Evolutionary conservation across 2,888 invertebrate genomes (phyloP), one percentile per base, ranked within the genome.

Genomic region (Smittia sp.): DNA sequence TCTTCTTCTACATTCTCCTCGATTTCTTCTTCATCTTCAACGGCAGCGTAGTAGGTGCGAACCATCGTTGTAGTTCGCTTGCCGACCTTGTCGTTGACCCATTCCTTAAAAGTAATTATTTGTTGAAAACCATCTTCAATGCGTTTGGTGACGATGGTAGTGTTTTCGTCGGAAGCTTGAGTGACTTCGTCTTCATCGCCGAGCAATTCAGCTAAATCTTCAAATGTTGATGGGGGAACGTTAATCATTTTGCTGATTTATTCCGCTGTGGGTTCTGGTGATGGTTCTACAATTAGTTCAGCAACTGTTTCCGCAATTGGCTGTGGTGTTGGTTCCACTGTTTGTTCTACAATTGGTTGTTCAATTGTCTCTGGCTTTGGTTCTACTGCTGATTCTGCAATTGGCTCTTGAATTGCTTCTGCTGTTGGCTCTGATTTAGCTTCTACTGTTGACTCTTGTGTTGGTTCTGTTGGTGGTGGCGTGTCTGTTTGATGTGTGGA

Each of bases 1-100:
- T 65, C 73, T 41, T 73, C 73, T 22, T 73, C 65, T 11, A 73
- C 73, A 73, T 73, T 27, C 15, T 73, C 73, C 20, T 73, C 73
- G 20, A 73, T 39, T 39, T 73, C 73, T 41, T 73, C 73, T 52
- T 73, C 73, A 18, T 73, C 73, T 18, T 73, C 73, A 15, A 65
- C 52, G 7, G 25, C 11, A 13, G 63, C 46, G 3, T 73, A 18
- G n/a, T 73, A 73, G 4, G 65, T 73, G 38, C 73, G 73, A 38
- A 65, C 73, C 65, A 65, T 46, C 11, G 63, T 63, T 4, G 73
- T 73, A 6, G 73, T 73, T 7, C 65, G 63, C n/a, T 63, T 63
- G 11, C 73, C 73, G 32, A 72, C 54, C 15, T 58, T 58, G 39
- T 72, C 72, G 63, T 52, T 63, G 22, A 73, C 73, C 72, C 72